Percentiles rank a stretch among this genome's conserved stretches.
Evolutionary conservation across 2,113 vertebrate species (phyloP).

Genomic region (Strix uralensis): DNA sequence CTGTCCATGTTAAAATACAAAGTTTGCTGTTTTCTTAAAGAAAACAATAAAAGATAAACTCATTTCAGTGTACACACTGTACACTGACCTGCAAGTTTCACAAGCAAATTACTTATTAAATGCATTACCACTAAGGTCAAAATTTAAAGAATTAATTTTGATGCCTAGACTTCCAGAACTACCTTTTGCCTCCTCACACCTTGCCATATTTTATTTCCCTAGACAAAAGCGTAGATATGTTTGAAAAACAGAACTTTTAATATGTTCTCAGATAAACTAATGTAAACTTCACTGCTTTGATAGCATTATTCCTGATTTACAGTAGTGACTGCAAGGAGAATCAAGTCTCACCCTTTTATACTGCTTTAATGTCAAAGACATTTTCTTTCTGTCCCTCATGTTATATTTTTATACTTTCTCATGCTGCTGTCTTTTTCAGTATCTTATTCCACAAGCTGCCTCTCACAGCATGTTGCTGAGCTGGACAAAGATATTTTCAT

Average conservation of each 20-base stretch:
- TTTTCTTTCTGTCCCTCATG: conserved; percentile 1
- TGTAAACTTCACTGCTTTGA: not conserved
- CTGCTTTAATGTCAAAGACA: not conserved
- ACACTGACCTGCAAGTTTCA: not conserved
- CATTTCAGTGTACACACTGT: not conserved
- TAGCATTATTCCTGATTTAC: not conserved
- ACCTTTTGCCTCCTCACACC: not conserved
- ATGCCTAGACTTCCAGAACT: not conserved
- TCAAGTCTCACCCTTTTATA: not conserved
- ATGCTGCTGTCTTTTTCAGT: conserved; percentile 18
- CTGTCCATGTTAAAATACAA: not conserved
- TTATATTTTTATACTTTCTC: conserved; percentile 20
- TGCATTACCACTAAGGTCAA: not conserved
- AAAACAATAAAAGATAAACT: not conserved
- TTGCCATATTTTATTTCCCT: not conserved
- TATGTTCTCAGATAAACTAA: not conserved
- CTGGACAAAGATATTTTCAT: conserved; percentile 46
- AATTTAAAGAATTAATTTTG: not conserved
- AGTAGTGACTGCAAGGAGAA: not conserved
- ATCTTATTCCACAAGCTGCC: not conserved
- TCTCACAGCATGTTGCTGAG: conserved; percentile 38
- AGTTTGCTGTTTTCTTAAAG: not conserved
- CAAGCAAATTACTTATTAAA: not conserved
- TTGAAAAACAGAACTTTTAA: not conserved
- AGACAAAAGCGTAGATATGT: not conserved